Percentiles rank a stretch among this genome's conserved stretches.
Evolutionary conservation across 2,888 invertebrate species (phyloP).

Genomic region (Lacanobia oleracea): DNA sequence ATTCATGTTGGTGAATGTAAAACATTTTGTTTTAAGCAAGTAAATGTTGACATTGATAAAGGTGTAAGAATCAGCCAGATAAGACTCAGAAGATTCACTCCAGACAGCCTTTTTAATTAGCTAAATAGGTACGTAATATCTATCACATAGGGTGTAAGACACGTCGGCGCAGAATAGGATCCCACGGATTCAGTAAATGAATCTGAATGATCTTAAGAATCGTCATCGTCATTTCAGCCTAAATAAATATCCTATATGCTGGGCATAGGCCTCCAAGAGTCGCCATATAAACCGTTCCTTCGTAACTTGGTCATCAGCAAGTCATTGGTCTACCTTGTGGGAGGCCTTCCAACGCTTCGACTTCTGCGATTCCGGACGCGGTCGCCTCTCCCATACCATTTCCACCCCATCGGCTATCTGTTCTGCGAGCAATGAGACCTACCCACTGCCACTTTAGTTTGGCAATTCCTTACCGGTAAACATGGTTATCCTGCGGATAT

Average conservation of each 20-base stretch:
- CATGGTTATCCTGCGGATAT: no score
- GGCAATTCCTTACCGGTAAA: no score
- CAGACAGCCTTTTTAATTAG: neutral
- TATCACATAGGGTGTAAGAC: no score
- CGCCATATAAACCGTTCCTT: neutral
- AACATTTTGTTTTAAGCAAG: constrained; percentile 45
- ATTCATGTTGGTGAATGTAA: constrained; percentile 51
- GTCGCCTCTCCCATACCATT: no score
- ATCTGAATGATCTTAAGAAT: neutral
- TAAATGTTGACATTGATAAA: constrained; percentile 59
- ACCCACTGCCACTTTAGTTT: no score
- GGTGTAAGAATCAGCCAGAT: constrained; percentile 5
- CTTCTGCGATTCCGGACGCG: no score
- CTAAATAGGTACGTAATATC: no score
- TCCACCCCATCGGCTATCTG: no score
- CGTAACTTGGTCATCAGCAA: neutral
- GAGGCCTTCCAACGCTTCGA: neutral
- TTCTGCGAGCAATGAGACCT: no score
- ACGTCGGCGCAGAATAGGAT: no score
- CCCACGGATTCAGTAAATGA: no score
- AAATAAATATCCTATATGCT: neutral
- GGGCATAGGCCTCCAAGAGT: no score
- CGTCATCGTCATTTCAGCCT: neutral
- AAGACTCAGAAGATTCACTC: constrained; percentile 25
- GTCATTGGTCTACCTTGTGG: neutral